Conservation (phyloP, 2,113 vertebrate genomes). For the Alligator mississippiensis region DNA sequence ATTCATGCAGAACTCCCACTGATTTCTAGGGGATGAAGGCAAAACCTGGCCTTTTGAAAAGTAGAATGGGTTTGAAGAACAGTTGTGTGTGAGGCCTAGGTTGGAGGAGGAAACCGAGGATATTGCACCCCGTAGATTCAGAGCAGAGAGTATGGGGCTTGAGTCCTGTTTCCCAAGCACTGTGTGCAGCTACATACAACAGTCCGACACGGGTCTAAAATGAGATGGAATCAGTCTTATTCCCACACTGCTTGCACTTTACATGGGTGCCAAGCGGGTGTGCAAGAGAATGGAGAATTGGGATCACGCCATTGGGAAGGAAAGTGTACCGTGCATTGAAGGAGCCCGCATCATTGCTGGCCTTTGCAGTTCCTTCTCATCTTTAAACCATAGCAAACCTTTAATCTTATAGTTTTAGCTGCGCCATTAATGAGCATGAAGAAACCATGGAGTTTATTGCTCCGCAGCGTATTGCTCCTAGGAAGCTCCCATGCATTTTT, state of each 20-base stretch:
- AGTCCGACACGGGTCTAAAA: no score
- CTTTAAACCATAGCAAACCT: background rate
- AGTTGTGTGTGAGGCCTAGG: background rate
- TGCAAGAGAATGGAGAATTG: background rate
- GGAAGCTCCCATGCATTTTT: no score
- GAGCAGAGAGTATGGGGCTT: fast-evolving
- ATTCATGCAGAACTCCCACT: background rate
- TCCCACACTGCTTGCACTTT: background rate
- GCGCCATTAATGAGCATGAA: no score
- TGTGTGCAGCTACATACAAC: no score
- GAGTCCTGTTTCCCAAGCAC: fast-evolving
- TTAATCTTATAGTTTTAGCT: no score
- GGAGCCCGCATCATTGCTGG: background rate
- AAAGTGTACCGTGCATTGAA: background rate
- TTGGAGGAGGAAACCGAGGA: background rate
- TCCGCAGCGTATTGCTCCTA: no score
- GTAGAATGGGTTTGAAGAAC: background rate
- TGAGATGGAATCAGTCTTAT: no score
- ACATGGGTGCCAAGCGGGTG: background rate
- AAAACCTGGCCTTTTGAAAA: background rate
- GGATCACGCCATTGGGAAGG: background rate
- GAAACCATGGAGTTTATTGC: no score
- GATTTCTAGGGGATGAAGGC: background rate
- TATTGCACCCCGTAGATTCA: background rate
- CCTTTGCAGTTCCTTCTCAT: background rate